These are phyloP conservation scores for Drosophila sordidapex DNA, from an alignment of 2,888 invertebrate species.

Conservation along the genomic window DNA sequence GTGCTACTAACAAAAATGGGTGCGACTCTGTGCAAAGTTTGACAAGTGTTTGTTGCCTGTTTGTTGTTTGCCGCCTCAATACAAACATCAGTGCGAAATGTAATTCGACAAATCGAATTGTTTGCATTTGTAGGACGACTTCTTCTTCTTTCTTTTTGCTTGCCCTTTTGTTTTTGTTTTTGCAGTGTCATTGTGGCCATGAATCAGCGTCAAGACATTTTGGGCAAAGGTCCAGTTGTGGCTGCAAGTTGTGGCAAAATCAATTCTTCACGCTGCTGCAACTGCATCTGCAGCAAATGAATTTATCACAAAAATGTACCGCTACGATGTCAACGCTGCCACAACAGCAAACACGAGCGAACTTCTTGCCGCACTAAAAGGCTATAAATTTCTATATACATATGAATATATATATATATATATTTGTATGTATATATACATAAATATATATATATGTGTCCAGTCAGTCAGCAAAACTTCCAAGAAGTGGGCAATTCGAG, in stretches of 20 bases:
- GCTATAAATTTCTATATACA: conserved; percentile 62
- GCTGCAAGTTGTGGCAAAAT: background rate
- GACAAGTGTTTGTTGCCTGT: conserved; percentile 29
- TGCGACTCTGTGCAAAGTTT: conserved; percentile 20
- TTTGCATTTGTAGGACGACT: conserved; percentile 24
- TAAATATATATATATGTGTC: conserved; percentile 1
- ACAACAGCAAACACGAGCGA: conserved; percentile 38
- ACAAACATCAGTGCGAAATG: conserved; percentile 19
- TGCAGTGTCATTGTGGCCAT: conserved; percentile 42
- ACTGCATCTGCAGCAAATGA: conserved; percentile 65
- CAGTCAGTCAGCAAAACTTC: conserved; percentile 48
- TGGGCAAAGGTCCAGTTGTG: conserved; percentile 19
- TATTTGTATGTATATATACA: background rate
- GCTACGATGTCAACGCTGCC: conserved; percentile 71
- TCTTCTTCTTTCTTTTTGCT: conserved; percentile 27
- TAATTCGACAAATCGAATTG: conserved; percentile 37
- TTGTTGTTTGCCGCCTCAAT: conserved; percentile 42
- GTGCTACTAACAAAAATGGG: conserved; percentile 15
- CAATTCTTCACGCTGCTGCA: conserved; percentile 18
- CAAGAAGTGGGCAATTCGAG: conserved; percentile 73
- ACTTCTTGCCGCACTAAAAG: conserved; percentile 63
- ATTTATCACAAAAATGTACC: conserved; percentile 73
- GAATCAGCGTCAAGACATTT: conserved; percentile 32
- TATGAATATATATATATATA: background rate
- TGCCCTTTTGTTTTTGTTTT: conserved; percentile 14